Evolutionary conservation across 2,113 vertebrate genomes (phyloP), one percentile per base, ranked within the genome.

Genomic region (Rhynchopsitta pachyrhyncha): DNA sequence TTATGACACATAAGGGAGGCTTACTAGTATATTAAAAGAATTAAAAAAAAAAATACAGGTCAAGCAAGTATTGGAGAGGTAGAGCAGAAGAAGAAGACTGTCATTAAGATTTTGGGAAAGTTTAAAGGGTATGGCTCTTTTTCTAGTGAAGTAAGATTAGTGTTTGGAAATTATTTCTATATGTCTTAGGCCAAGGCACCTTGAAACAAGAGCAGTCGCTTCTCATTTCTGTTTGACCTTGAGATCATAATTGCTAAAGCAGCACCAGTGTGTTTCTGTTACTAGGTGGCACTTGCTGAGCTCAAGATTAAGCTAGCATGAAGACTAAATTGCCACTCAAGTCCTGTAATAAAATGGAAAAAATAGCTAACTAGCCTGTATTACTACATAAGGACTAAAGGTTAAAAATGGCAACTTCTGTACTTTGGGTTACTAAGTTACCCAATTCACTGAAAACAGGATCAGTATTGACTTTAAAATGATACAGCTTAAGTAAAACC

Each of bases 241-340:
- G 66, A 76, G 76, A 49, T 37, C n/a, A 10, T 63, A 86, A 92
- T 18, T 92, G 44, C 66, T 62, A 35, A 73, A 85, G 44, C 52
- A 88, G 64, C 37, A 17, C 49, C 49, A 9, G 13, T 5, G 1
- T 37, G 35, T 66, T 85, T 63, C 69, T 79, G 22, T 33, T 55
- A 17, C 69, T 77, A 94, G 86, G 20, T 84, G 69, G 19, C 69
- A 88, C 88, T 15, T 81, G 69, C 75, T 28, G 75, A 92, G 49
- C 55, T 88, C 78, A 69, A 92, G 71, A 91, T 73, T 81, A 94
- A 93, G 71, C 71, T 92, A 75, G 46, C 74, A 94, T 68, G 50
- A 92, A 93, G 74, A 49, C 67, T 44, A 39, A 94, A 91, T 89
- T 92, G 75, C 62, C 4, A 29, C 62, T 93, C 24, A 28, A 70